Percentiles rank a stretch among this genome's conserved stretches.
Conservation (phyloP, 2,888 invertebrate species). For the Icerya purchasi region DNA sequence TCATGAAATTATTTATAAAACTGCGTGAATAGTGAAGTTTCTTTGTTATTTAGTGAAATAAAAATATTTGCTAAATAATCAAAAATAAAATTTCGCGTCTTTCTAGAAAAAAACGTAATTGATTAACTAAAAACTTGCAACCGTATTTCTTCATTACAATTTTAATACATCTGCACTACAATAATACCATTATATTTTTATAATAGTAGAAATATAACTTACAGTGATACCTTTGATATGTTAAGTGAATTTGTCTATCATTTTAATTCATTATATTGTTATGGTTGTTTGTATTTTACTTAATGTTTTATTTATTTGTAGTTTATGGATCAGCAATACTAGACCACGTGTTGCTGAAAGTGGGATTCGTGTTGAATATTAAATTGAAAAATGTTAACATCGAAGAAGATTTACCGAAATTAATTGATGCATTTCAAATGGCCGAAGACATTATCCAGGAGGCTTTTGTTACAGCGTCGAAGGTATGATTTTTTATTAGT, state of each 20-base stretch:
- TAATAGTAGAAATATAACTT: background rate
- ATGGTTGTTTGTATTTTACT: too few relatives aligned
- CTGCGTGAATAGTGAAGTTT: too few relatives aligned
- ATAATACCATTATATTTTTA: too few relatives aligned
- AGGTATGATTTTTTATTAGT: too few relatives aligned
- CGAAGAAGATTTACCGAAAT: slow-evolving; percentile 35
- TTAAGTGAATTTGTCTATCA: slow-evolving; percentile 8
- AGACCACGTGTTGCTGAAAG: slow-evolving; percentile 62
- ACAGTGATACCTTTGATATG: background rate
- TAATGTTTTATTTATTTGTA: slow-evolving; percentile 22
- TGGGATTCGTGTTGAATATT: slow-evolving; percentile 38
- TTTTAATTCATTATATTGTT: slow-evolving; percentile 3
- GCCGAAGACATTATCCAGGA: slow-evolving; percentile 42
- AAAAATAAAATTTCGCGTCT: too few relatives aligned
- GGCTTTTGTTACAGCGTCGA: slow-evolving; percentile 19
- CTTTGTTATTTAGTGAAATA: too few relatives aligned
- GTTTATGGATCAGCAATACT: slow-evolving; percentile 81
- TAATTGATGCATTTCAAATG: slow-evolving; percentile 41
- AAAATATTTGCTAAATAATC: too few relatives aligned
- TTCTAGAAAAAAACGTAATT: too few relatives aligned
- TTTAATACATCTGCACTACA: too few relatives aligned
- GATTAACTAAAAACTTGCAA: too few relatives aligned
- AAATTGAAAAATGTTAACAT: slow-evolving; percentile 42
- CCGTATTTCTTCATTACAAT: too few relatives aligned
- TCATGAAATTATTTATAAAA: too few relatives aligned